A percentile compares a stretch with the other conserved stretches of the same genome.
phyloP scores from a whole-genome alignment of 1,140 invertebrate genomes.

The Pantala flavescens region DNA sequence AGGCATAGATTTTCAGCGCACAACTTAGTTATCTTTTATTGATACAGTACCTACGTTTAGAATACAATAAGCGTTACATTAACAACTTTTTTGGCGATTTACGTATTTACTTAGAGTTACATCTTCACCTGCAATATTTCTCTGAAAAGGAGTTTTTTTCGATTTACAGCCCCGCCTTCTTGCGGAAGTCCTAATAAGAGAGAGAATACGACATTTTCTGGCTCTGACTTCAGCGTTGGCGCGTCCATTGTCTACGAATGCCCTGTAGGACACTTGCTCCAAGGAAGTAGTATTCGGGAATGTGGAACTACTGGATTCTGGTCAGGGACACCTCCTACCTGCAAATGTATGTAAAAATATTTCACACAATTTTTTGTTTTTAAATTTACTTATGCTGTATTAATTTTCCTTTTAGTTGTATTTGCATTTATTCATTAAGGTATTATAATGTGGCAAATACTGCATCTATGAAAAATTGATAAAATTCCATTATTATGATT shows the following conservation, averaged over 20 bases:
- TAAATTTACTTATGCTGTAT: no score
- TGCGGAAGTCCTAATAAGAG: conserved; percentile 79
- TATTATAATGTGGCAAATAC: no score
- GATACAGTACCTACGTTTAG: no score
- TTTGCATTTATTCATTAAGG: no score
- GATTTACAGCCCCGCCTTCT: conserved; percentile 57
- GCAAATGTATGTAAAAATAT: conserved; percentile 61
- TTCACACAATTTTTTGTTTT: neutral
- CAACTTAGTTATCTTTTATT: no score
- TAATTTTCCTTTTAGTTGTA: no score
- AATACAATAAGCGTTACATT: no score
- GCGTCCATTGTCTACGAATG: conserved; percentile 63
- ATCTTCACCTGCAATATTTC: no score
- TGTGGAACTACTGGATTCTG: conserved; percentile 69
- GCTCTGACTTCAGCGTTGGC: conserved; percentile 56
- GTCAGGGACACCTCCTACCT: conserved; percentile 64
- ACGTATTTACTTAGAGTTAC: no score
- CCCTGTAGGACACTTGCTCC: conserved; percentile 67
- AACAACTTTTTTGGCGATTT: no score
- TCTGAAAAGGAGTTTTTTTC: conserved; percentile 14
- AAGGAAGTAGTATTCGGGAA: conserved; percentile 55
- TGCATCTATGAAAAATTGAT: neutral
- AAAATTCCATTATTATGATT: neutral
- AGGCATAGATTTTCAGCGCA: no score
- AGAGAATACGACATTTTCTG: conserved; percentile 70